Evolutionary conservation across 2,888 invertebrate species (phyloP).

Genomic region (Drosophila nr. medialis): DNA sequence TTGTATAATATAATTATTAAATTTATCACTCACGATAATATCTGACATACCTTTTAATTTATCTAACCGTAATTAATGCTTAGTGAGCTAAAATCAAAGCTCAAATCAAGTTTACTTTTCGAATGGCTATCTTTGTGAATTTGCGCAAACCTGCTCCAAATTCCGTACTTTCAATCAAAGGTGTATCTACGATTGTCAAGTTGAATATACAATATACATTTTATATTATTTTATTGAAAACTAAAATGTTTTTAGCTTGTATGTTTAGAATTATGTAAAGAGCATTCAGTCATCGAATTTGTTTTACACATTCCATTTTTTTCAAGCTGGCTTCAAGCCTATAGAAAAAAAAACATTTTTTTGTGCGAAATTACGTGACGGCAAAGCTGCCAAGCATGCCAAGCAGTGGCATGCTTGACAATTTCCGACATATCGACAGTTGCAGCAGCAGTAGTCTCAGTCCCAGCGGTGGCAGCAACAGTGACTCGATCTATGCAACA

Average conservation of each 20-base stretch:
- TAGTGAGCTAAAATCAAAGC: neutral
- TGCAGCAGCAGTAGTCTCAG: conserved; percentile 30
- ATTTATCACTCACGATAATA: neutral
- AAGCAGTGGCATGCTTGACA: conserved; percentile 60
- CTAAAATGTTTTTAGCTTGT: neutral
- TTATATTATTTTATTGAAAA: neutral
- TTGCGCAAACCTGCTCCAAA: neutral
- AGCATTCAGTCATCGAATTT: neutral
- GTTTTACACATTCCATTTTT: neutral
- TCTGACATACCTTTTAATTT: neutral
- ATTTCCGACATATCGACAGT: conserved; percentile 75
- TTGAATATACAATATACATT: neutral
- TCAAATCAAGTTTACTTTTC: neutral
- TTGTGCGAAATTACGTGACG: conserved; percentile 64
- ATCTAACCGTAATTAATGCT: neutral
- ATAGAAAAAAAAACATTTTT: conserved; percentile 41
- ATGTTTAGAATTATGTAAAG: neutral
- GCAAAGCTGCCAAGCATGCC: conserved; percentile 25
- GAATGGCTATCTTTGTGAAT: neutral
- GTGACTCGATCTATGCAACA: conserved; percentile 15
- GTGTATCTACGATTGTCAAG: neutral
- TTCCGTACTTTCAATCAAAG: neutral
- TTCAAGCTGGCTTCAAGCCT: conserved; percentile 1
- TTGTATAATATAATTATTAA: neutral
- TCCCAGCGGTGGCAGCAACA: neutral